Base-by-base conservation (phyloP, 1,140 invertebrate genomes). In the Belonocnema kinseyi region DNA sequence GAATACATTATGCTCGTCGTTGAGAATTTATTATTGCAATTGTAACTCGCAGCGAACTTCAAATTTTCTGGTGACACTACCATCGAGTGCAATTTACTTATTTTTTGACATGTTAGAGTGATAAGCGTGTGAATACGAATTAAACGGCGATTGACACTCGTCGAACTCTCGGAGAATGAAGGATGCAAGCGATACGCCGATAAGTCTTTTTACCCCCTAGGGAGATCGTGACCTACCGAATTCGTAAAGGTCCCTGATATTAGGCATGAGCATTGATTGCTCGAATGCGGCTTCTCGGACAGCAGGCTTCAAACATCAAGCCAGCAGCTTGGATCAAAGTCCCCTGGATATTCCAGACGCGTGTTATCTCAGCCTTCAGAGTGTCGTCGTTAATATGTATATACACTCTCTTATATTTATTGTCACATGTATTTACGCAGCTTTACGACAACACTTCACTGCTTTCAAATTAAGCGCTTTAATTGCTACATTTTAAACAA, bases 201-300 rank as follows among this genome's bases (percentile, higher is more conserved):
- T 81, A 78, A 75, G 13, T 53, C 72, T 51, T 21, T 50, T 77
- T 77, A 40, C 77, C 80, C 80, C 80, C 80, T 79, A 76, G 77
- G 75, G 74, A 78, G 77, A 66, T 33, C 61, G 61, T 66, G 26
- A 66, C 61, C 61, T 66, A n/a, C 61, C 61, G 61, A 66, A 66
- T 66, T 40, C 21, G 61, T 40, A 16, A n/a, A 66, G 61, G 61
- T 66, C 61, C 40, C 26, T 13, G n/a, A 66, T 66, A 66, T 40
- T 66, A 33, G 26, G 13, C 13, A 33, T 40, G n/a, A 17, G n/a
- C n/a, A 54, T 17, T 54, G 53, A 54, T 54, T 54, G 17, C n/a
- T 17, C 53, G n/a, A 54, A 54, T 17, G 52, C 52, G 7, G 52
- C 17, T 54, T 54, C 52, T 33, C 26, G 26, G n/a, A n/a, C n/a